Base-by-base conservation (phyloP, 2,113 vertebrate genomes). In the Mobula birostris region DNA sequence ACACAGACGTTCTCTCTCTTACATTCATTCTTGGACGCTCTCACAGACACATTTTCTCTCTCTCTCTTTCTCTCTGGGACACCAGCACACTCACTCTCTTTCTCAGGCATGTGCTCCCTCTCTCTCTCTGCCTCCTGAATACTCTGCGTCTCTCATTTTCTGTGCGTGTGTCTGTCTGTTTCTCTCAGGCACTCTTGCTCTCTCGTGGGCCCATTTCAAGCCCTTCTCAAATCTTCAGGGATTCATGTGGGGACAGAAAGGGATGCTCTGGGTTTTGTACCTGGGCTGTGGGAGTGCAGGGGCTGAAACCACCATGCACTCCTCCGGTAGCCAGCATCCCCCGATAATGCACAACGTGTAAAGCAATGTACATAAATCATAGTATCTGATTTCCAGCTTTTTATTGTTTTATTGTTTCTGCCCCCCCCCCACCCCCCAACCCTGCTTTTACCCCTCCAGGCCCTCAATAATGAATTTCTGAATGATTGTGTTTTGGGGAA, bases 401-500 rank as follows among this genome's bases (percentile, higher is more conserved):
- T 85, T 85, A 19, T 40, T 19, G 24, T 85, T 58, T 85, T 58
- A 85, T 85, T 85, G 48, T 24, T 21, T 29, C 15, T 85, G 8
- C 48, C 12, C 12, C 68, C 17, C 40, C 78, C 14, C 32, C 17
- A 17, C 79, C 36, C 2, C 80, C 7, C 80, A 12, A 32, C 15
- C 19, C 40, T 36, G n/a, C 32, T 36, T 79, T 36, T 79, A 79
- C 19, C 40, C 82, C 48, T 11, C 48, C 11, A 87, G 56, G 29
- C 83, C 48, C 27, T 87, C 21, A 63, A 63, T n/a, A 63, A 63
- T 63, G 56, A 87, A 63, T 87, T 61, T 61, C 83, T 87, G 27
- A n/a, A 87, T 63, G 83, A 87, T 63, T n/a, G 58, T 87, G 83
- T 87, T 87, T 87, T n/a, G 58, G 48, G 48, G 27, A n/a, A 87